Conservation (phyloP, 2,797 vertebrate genomes). For the Lithobates pipiens region DNA sequence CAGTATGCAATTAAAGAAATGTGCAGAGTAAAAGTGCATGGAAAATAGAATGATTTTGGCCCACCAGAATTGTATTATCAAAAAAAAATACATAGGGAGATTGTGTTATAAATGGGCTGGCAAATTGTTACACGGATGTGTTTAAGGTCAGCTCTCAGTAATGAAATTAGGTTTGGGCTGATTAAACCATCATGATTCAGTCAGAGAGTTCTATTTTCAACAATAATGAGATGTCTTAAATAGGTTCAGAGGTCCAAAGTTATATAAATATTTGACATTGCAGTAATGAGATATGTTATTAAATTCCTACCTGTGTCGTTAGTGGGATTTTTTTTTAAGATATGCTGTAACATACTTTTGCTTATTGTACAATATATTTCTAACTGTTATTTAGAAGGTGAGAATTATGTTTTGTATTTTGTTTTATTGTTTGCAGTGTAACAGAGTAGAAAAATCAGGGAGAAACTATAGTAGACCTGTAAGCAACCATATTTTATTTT, state of each 20-base stretch:
- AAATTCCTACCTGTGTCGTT: constrained; percentile 13
- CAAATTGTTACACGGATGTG: constrained; percentile 22
- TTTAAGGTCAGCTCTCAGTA: constrained; percentile 31
- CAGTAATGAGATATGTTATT: constrained; percentile 45
- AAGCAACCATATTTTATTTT: no score
- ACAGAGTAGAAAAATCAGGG: background rate
- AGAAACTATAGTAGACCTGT: no score
- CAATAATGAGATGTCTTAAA: constrained; percentile 45
- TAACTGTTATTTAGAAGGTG: background rate
- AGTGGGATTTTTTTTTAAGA: background rate
- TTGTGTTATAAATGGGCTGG: constrained; percentile 15
- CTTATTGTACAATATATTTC: background rate
- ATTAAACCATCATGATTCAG: constrained; percentile 37
- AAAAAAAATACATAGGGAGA: constrained; percentile 26
- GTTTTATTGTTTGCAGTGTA: background rate
- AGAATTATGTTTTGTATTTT: background rate
- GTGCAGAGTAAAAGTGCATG: constrained; percentile 39
- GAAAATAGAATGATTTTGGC: constrained; percentile 16
- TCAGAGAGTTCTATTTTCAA: constrained; percentile 22
- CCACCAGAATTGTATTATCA: constrained; percentile 19
- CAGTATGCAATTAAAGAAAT: constrained; percentile 49
- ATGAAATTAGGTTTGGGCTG: constrained; percentile 39
- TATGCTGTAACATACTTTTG: background rate
- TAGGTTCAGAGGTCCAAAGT: constrained; percentile 39
- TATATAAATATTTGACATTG: constrained; percentile 49